These are phyloP conservation scores for Xanthia icteritia DNA, from an alignment of 2,888 invertebrate genomes.

Conservation along the genomic window DNA sequence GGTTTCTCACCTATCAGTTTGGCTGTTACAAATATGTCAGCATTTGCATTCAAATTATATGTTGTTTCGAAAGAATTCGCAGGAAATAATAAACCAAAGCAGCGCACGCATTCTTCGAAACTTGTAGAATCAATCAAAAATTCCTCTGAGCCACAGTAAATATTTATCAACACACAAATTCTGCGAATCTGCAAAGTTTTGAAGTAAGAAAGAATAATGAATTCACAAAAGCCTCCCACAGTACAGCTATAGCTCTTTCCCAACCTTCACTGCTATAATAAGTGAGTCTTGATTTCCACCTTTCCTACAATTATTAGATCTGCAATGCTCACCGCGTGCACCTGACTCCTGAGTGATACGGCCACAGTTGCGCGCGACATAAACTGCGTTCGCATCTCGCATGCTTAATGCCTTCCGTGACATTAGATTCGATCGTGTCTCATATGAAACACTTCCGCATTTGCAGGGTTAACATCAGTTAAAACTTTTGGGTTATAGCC, in stretches of 20 bases:
- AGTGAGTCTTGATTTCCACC: background rate
- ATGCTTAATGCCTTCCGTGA: conserved; percentile 59
- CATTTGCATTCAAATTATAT: background rate
- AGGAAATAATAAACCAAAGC: conserved; percentile 12
- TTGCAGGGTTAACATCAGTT: conserved; percentile 33
- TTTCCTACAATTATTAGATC: conserved; percentile 17
- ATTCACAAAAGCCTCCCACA: background rate
- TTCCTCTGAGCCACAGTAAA: background rate
- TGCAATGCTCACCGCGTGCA: conserved; percentile 38
- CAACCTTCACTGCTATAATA: background rate
- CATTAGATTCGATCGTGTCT: conserved; percentile 34
- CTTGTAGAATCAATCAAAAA: conserved; percentile 11
- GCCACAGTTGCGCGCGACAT: conserved; percentile 47
- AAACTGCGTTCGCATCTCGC: conserved; percentile 50
- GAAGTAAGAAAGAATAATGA: background rate
- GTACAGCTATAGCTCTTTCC: background rate
- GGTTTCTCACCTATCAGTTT: background rate
- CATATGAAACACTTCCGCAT: conserved; percentile 51
- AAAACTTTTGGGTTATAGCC: conserved; percentile 21
- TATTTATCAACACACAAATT: background rate
- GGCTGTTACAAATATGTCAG: background rate
- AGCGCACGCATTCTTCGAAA: conserved; percentile 1
- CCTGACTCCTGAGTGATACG: conserved; percentile 41
- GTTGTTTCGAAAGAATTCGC: background rate
- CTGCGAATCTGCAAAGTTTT: conserved; percentile 1